A percentile compares a stretch with the other conserved stretches of the same genome.
These are phyloP conservation scores for Loxodonta africana DNA, from an alignment of 2,113 vertebrate genomes.

Conservation along the genomic window DNA sequence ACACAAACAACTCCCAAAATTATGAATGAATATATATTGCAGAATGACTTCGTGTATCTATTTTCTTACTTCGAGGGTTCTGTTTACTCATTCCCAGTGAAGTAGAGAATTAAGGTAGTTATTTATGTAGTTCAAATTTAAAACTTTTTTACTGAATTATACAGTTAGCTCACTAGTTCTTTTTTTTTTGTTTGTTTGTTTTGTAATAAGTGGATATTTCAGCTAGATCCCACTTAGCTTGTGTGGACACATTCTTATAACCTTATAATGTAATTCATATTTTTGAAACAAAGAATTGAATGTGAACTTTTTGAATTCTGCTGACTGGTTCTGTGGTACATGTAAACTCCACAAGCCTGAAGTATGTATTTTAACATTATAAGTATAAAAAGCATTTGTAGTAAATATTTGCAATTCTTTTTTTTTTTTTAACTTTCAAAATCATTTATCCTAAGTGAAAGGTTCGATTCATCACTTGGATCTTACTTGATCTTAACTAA, in stretches of 20 bases:
- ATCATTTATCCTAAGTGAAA: neutral
- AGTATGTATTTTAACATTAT: neutral
- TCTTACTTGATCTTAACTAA: neutral
- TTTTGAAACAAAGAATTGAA: neutral
- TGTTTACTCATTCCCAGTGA: neutral
- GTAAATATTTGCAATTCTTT: neutral
- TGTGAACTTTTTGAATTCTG: neutral
- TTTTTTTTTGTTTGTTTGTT: neutral
- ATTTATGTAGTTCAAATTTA: neutral
- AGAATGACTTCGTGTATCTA: neutral
- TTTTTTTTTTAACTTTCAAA: neutral
- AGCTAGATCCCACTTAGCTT: neutral
- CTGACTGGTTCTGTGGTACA: neutral
- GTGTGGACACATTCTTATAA: neutral
- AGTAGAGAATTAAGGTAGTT: conserved; percentile 22
- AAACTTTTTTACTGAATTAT: neutral
- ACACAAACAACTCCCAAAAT: neutral
- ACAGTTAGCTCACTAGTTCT: neutral
- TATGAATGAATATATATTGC: neutral
- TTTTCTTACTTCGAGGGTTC: neutral
- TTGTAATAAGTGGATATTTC: neutral
- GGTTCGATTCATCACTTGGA: neutral
- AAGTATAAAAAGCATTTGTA: neutral
- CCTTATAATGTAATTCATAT: neutral
- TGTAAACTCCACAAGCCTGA: neutral